Evolutionary conservation across 2,888 invertebrate species (phyloP).

Genomic region (Arge pagana): DNA sequence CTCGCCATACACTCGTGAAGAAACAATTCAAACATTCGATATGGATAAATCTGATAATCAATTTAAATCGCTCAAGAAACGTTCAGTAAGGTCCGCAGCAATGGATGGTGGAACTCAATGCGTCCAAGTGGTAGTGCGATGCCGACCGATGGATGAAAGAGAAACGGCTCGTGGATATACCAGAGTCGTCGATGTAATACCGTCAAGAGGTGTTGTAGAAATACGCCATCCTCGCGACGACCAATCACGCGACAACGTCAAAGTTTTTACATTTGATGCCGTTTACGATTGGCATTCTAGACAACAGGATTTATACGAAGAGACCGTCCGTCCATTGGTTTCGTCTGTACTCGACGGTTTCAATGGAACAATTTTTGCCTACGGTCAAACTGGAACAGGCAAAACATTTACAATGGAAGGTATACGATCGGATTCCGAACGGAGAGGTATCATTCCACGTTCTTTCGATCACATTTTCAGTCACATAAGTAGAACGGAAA

Average conservation of each 20-base stretch:
- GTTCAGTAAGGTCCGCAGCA: conserved; percentile 33
- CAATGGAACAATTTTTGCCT: conserved; percentile 99
- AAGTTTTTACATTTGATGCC: conserved; percentile 96
- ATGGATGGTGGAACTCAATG: conserved; percentile 63
- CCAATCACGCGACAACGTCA: conserved; percentile 73
- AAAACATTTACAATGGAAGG: conserved; percentile 81
- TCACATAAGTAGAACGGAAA: conserved; percentile 88
- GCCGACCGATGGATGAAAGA: conserved; percentile 90
- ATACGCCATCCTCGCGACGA: conserved; percentile 81
- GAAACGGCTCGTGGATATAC: conserved; percentile 77
- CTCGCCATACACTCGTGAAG: too few species aligned
- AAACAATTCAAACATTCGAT: not conserved
- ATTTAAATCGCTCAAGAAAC: conserved; percentile 37
- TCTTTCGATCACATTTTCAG: conserved; percentile 98
- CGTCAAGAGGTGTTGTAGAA: conserved; percentile 87
- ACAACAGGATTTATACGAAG: conserved; percentile 93
- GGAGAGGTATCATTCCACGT: conserved; percentile 89
- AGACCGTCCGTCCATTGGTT: conserved; percentile 92
- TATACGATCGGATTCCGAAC: conserved; percentile 67
- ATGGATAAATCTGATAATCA: conserved; percentile 17
- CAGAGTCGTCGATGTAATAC: conserved; percentile 83
- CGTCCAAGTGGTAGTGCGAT: conserved; percentile 96
- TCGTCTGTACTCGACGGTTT: conserved; percentile 96
- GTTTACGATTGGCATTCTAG: conserved; percentile 91
- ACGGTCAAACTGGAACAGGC: conserved; percentile 98